Conservation (phyloP, 2,113 vertebrate species). For the Martes martes region DNA sequence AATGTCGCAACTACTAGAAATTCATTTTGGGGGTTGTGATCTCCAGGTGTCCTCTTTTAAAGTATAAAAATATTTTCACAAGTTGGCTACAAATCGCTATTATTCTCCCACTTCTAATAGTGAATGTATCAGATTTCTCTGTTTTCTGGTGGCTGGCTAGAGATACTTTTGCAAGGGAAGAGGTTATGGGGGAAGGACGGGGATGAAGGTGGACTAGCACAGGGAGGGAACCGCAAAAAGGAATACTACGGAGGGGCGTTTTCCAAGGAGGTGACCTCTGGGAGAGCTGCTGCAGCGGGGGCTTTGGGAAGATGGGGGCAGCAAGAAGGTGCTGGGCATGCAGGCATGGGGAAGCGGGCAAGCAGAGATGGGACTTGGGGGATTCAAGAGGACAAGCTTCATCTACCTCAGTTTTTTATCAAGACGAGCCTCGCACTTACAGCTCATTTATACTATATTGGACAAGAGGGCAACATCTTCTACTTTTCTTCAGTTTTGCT, state of each 20-base stretch:
- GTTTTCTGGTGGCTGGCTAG: not conserved
- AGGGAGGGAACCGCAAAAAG: not conserved
- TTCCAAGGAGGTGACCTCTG: no score
- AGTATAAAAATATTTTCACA: not conserved
- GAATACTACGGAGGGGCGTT: not conserved
- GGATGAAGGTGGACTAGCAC: not conserved
- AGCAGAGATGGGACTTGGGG: not conserved
- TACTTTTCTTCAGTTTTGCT: not conserved
- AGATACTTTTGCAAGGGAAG: not conserved
- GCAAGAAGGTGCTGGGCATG: not conserved
- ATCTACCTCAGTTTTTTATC: not conserved
- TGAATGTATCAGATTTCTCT: not conserved
- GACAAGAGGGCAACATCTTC: not conserved
- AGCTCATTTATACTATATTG: not conserved
- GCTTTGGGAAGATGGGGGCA: not conserved
- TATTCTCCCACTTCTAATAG: not conserved
- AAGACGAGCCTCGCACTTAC: not conserved
- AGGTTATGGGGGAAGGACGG: not conserved
- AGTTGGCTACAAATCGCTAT: not conserved
- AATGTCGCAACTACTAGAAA: not conserved
- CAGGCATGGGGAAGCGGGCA: not conserved
- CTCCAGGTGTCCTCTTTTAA: not conserved
- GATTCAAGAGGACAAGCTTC: not conserved
- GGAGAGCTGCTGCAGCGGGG: not conserved
- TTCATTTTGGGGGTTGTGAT: not conserved